Evolutionary conservation across 2,113 vertebrate species (phyloP), one percentile per base, ranked within the genome.

Genomic region (Arothron firmamentum): DNA sequence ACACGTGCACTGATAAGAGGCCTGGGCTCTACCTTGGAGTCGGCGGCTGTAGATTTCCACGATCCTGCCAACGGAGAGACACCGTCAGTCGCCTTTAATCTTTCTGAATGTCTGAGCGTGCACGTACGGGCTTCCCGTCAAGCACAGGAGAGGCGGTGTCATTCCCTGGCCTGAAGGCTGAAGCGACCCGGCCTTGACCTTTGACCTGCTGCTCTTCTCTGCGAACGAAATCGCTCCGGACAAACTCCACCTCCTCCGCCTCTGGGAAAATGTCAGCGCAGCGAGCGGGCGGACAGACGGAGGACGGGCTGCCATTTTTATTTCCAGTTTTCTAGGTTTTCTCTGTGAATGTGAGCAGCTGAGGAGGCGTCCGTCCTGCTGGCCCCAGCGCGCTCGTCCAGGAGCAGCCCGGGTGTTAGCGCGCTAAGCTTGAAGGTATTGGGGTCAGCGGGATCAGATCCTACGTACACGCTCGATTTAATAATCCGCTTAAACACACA

Each of bases 11-110:
- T 45, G 43, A 19, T 18, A n/a, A 19, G 47, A 18, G 17, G 5
- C 5, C 8, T 8, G 7, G 4, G 23, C 5, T 8, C 4, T 92
- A 97, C 97, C 96, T 93, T 99, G 97, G 66, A 99, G 87, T 85
- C 97, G 90, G 77, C 97, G 93, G 55, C 97, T 98, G 86, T 98
- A 99, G 72, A 99, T 98, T 90, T 99, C 97, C 80, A 99, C 97
- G 1, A 99, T 98, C 90, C 97, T 98, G 70, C 14, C 28, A 21
- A 28, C 72, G 15, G 1, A n/a, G n/a, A n/a, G 45, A 45, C 43
- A 15, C 15, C 2, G n/a, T 45, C 11, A 46, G 16, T 14, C 25
- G 25, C 25, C 25, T 25, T 25, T 25, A 25, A 3, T 25, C 25
- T 25, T 25, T 25, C n/a, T 25, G 5, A 45, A 12, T 45, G 42